Evolutionary conservation across 2,797 vertebrate genomes (phyloP), one percentile per base, ranked within the genome.

Genomic region (Sebastes hubbsi): DNA sequence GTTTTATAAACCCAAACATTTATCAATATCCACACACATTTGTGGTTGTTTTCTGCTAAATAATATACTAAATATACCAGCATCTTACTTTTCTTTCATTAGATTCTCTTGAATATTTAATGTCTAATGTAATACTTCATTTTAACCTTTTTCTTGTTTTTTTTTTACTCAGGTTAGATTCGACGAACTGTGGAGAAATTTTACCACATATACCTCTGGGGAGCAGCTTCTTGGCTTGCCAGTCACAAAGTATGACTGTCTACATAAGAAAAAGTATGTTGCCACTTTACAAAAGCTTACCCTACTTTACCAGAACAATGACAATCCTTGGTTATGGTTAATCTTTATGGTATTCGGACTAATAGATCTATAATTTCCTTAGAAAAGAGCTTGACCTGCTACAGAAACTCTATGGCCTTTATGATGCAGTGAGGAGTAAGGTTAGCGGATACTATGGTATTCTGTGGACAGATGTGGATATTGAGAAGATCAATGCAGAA

Each of bases 201-300:
- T 95, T 84, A 90, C 92, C 82, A 97, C 95, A 0, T 97, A 96
- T 72, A 96, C 94, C 2, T 91, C 95, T 54, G 97, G 96, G 22
- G 96, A 97, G 66, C 92, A 95, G 66, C 93, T 97, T 67, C 97
- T 97, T 90, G 96, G 96, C 46, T 88, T 97, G 75, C 95, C 97
- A 79, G 94, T 97, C 79, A 96, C 96, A 70, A 90, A 97, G 5
- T 97, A 96, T 86, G 94, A 95, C 22, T 65, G 92, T 91, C 90
- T 97, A 67, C 95, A 95, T 27, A 95, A 94, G 91, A 95, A 92
- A 88, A 96, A 94, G 97, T 97, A 89, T 81, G 75, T 89, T 36
- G 14, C 9, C 3, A 8, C 56, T 58, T 55, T 65, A 20, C 8
- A 67, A 75, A 73, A 36, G 5, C 6, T 11, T 25, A 27, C 22